phyloP scores from a whole-genome alignment of 2,113 vertebrate genomes.

The Dromas ardeola region DNA sequence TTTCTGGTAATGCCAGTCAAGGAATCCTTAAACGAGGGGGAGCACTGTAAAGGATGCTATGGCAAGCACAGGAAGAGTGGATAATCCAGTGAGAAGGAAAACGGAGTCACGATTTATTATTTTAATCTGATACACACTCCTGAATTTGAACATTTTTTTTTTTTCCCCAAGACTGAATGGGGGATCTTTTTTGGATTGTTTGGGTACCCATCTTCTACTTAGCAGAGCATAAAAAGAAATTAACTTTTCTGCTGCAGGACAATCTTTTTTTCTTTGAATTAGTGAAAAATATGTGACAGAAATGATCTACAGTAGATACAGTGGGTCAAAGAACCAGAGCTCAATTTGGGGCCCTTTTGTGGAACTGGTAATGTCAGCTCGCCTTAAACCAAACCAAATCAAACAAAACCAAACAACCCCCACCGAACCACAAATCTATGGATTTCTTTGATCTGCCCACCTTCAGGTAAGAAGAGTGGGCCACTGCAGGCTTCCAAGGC shows the following conservation, averaged over 20 bases:
- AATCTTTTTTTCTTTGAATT: background rate
- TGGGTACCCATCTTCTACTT: background rate
- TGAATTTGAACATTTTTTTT: background rate
- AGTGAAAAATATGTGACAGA: background rate
- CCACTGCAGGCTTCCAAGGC: background rate
- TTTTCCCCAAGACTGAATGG: background rate
- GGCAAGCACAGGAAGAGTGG: background rate
- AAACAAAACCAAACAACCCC: background rate
- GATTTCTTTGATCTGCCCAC: background rate
- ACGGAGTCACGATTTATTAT: background rate
- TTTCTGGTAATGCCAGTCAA: background rate
- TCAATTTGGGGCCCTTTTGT: background rate
- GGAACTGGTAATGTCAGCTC: background rate
- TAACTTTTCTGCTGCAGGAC: background rate
- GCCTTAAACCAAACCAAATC: background rate
- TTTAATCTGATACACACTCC: background rate
- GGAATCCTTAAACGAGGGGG: background rate
- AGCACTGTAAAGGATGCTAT: background rate
- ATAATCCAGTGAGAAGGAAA: background rate
- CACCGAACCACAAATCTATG: fast-evolving
- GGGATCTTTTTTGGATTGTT: background rate
- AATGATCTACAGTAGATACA: background rate
- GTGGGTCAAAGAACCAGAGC: background rate
- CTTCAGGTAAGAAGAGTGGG: background rate
- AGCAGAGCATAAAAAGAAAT: background rate